Percentiles rank a stretch among this genome's conserved stretches.
Evolutionary conservation across 2,797 vertebrate species (phyloP).

Genomic region (Schizopygopsis malacanthus): DNA sequence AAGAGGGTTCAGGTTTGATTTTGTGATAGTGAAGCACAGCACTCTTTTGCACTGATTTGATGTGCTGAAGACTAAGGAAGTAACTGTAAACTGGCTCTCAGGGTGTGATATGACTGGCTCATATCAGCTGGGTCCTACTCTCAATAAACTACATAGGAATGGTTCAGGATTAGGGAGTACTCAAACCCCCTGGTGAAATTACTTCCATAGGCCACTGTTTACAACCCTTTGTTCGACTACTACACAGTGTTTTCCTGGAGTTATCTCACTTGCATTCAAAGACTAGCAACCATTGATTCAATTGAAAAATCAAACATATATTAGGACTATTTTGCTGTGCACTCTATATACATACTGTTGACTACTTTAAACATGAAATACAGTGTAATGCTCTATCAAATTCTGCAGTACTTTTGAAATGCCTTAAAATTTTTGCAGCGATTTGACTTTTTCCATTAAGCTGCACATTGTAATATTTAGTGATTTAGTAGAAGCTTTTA

Average conservation of each 20-base stretch:
- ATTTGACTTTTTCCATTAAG: not conserved
- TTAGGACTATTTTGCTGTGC: not conserved
- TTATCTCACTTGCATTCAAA: not conserved
- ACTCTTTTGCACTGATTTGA: conserved; percentile 1
- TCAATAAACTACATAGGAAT: not conserved
- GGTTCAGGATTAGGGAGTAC: conserved; percentile 23
- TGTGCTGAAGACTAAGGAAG: not conserved
- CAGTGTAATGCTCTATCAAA: not conserved
- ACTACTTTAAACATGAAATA: not conserved
- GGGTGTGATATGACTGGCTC: conserved; percentile 3
- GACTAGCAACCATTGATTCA: not conserved
- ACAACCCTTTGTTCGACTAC: not conserved
- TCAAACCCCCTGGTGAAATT: not conserved
- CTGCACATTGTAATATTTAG: conserved; percentile 1
- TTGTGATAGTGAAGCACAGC: not conserved
- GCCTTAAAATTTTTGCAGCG: not conserved
- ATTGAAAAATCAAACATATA: not conserved
- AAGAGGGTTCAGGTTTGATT: not conserved
- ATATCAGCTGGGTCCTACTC: conserved; percentile 4
- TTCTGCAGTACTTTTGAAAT: not conserved
- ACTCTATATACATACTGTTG: not conserved
- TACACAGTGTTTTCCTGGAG: not conserved
- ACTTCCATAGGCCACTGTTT: conserved; percentile 14
- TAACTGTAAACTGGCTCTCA: conserved; percentile 24
- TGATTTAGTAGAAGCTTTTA: too few species aligned